A percentile compares a stretch with the other conserved stretches of the same genome.
phyloP scores from a whole-genome alignment of 2,888 invertebrate species.

The Idaea straminata region DNA sequence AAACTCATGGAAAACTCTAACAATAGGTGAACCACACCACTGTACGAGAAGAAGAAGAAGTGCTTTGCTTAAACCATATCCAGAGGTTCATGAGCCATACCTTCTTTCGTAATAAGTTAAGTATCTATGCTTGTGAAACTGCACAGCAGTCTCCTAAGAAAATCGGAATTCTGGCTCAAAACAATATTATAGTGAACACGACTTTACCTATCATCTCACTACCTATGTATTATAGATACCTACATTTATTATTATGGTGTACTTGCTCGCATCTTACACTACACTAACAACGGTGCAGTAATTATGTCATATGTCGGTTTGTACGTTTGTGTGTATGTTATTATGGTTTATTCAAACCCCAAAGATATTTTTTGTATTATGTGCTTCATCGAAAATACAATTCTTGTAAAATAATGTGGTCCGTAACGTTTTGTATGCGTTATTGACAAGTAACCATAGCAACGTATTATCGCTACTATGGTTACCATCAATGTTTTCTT shows the following conservation, averaged over 20 bases:
- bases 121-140: no score
- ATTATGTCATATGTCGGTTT: slow-evolving; percentile 42
- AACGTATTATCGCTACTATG: no score
- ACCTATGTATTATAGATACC: slow-evolving; percentile 44
- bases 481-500: no score
- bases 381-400: neutral
- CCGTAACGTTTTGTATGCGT: no score
- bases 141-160: neutral
- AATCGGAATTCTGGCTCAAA: neutral
- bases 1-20: no score
- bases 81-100: no score
- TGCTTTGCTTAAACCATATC: no score
- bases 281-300: slow-evolving; percentile 42
- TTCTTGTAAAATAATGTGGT: no score
- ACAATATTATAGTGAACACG: slow-evolving; percentile 26
- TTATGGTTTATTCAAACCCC: slow-evolving; percentile 22
- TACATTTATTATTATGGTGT: slow-evolving; percentile 31
- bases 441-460: no score
- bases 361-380: neutral
- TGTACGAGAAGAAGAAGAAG: no score
- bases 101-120: no score
- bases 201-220: slow-evolving; percentile 59
- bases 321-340: slow-evolving; percentile 17
- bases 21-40: no score
- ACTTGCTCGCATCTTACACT: slow-evolving; percentile 56